A percentile compares a stretch with the other conserved stretches of the same genome.
These are phyloP conservation scores for Misgurnus anguillicaudatus DNA, from an alignment of 2,113 vertebrate species.

Conservation along the genomic window DNA sequence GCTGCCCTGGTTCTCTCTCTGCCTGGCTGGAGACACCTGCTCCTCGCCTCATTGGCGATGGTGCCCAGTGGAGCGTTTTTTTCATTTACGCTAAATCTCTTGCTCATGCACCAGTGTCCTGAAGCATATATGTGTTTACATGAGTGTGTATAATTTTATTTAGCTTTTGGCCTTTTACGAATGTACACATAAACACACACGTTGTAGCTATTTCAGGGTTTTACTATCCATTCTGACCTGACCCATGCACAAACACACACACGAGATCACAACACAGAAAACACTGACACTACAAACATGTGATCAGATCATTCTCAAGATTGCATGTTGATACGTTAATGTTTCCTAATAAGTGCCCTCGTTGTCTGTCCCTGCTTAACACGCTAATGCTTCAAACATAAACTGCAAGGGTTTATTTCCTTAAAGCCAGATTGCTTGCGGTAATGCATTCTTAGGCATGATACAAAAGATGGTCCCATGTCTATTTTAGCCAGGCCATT, in stretches of 20 bases:
- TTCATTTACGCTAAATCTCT: conserved; percentile 16
- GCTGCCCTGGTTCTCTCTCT: conserved; percentile 49
- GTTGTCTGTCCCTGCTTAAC: background rate
- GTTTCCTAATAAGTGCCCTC: conserved; percentile 1
- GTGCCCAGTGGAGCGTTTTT: conserved; percentile 64
- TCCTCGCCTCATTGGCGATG: conserved; percentile 68
- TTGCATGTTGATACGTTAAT: background rate
- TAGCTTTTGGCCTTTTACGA: background rate
- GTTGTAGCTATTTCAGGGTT: background rate
- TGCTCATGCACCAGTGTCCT: conserved; percentile 2
- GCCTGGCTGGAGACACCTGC: conserved; percentile 74
- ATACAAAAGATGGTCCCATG: conserved; percentile 2
- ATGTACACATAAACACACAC: background rate
- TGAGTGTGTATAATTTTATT: background rate
- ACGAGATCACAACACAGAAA: too few species aligned
- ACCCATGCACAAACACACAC: too few species aligned
- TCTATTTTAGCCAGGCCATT: conserved; percentile 1
- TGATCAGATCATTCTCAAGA: too few species aligned
- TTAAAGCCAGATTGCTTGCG: conserved; percentile 3
- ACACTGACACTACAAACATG: too few species aligned
- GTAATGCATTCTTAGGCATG: conserved; percentile 11
- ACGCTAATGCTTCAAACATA: conserved; percentile 5
- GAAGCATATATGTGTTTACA: background rate
- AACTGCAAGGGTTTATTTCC: background rate
- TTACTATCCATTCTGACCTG: too few species aligned